Evolutionary conservation across 1,140 invertebrate genomes (phyloP).

Genomic region (Ladona fulva): DNA sequence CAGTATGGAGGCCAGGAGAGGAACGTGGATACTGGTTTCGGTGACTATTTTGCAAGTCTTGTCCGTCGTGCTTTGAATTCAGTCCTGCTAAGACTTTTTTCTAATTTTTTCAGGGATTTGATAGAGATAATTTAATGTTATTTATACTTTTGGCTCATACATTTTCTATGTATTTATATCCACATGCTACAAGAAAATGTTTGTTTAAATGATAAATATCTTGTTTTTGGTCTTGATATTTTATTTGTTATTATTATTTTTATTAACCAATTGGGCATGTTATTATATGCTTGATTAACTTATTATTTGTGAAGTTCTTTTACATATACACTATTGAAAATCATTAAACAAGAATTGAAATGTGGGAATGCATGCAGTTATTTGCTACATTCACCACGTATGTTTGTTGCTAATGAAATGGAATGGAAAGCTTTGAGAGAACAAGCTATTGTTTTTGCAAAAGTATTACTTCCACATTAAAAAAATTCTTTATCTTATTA

Average conservation of each 20-base stretch:
- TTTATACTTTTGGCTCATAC: neutral
- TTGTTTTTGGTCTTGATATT: neutral
- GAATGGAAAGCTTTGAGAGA: neutral
- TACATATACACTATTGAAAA: too few relatives aligned
- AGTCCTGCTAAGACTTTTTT: neutral
- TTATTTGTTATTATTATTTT: neutral
- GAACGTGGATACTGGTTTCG: constrained; percentile 19
- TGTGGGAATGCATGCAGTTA: too few relatives aligned
- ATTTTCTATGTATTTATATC: neutral
- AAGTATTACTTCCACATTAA: neutral
- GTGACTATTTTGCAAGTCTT: constrained; percentile 18
- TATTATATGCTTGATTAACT: neutral
- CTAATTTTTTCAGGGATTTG: constrained; percentile 9
- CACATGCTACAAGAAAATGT: neutral
- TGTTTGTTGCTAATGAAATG: neutral
- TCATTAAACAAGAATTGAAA: too few relatives aligned
- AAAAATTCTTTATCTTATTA: neutral
- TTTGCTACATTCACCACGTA: too few relatives aligned
- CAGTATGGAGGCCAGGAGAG: constrained; percentile 16
- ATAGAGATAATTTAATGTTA: neutral
- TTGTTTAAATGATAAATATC: neutral
- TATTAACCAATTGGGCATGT: neutral
- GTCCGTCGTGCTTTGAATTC: neutral
- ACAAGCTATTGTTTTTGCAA: neutral
- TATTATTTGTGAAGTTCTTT: neutral